Evolutionary conservation across 2,888 invertebrate species (phyloP).

Genomic region (Epirrhoe alternata): DNA sequence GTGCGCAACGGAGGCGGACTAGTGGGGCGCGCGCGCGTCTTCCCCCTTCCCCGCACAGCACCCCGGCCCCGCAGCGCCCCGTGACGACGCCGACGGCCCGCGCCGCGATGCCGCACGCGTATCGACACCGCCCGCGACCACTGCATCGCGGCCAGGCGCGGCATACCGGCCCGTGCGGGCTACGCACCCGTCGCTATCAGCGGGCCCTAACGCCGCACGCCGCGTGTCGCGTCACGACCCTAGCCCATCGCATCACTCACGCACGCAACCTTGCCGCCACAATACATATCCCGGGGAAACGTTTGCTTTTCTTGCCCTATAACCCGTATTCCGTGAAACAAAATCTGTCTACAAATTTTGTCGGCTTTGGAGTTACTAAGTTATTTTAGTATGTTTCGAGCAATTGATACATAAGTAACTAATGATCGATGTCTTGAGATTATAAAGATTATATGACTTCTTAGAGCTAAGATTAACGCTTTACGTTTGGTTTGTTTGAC

Average conservation of each 20-base stretch:
- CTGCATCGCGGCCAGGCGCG: constrained; percentile 67
- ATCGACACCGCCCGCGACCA: constrained; percentile 76
- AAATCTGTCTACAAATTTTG: constrained; percentile 44
- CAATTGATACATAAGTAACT: background rate
- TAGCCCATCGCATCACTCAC: constrained; percentile 47
- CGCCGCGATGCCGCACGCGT: constrained; percentile 61
- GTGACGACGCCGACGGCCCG: constrained; percentile 16
- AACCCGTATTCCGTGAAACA: constrained; percentile 52
- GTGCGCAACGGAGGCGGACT: constrained; percentile 72
- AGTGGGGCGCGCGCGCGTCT: constrained; percentile 67
- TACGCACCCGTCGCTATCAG: constrained; percentile 54
- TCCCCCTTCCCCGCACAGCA: constrained; percentile 51
- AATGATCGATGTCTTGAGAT: background rate
- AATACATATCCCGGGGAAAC: constrained; percentile 56
- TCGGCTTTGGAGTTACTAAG: background rate
- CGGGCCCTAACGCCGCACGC: constrained; percentile 46
- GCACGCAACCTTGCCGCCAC: constrained; percentile 50
- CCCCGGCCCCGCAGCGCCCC: constrained; percentile 49
- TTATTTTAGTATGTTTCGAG: background rate
- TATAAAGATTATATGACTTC: background rate
- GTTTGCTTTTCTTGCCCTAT: constrained; percentile 62
- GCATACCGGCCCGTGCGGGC: constrained; percentile 45
- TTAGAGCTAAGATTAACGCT: background rate
- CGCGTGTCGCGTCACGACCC: constrained; percentile 44
- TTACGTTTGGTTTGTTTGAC: background rate